These are phyloP conservation scores for Picus viridis DNA, from an alignment of 2,797 vertebrate species.

Conservation along the genomic window DNA sequence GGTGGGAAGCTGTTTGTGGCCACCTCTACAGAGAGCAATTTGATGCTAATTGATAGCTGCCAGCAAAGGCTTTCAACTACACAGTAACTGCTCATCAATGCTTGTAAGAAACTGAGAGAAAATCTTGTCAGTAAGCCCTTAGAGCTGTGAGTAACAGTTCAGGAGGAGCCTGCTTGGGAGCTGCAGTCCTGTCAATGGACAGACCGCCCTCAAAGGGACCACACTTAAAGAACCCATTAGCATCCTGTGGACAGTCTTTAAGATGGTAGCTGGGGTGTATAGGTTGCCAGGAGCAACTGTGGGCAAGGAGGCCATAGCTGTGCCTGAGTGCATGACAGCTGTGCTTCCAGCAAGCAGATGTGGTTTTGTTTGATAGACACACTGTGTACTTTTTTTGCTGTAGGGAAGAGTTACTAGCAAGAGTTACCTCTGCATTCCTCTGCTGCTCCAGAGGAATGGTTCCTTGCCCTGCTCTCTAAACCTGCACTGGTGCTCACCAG, in stretches of 20 bases:
- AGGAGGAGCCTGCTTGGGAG: not conserved
- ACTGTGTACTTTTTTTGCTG: not conserved
- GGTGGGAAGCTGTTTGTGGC: not conserved
- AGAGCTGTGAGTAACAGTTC: accelerated
- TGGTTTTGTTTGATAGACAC: not conserved
- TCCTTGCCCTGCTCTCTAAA: not conserved
- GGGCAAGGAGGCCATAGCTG: not conserved
- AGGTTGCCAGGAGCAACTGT: not conserved
- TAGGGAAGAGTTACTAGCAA: not conserved
- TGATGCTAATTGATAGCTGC: not conserved
- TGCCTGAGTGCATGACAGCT: not conserved
- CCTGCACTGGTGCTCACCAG: not conserved
- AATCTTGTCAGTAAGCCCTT: not conserved
- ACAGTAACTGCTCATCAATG: not conserved
- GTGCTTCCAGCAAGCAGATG: not conserved
- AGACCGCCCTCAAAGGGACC: not conserved
- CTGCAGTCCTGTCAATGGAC: not conserved
- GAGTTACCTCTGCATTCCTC: no score
- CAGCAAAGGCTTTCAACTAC: not conserved
- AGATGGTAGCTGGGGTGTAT: not conserved
- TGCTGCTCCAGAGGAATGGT: not conserved
- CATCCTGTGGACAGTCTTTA: not conserved
- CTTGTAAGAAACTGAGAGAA: not conserved
- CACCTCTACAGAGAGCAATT: not conserved
- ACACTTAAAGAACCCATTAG: not conserved